A percentile compares a stretch with the other conserved stretches of the same genome.
These are phyloP conservation scores for Caenorhabditis sp. DNA, from an alignment of 2,888 invertebrate genomes.

Conservation along the genomic window DNA sequence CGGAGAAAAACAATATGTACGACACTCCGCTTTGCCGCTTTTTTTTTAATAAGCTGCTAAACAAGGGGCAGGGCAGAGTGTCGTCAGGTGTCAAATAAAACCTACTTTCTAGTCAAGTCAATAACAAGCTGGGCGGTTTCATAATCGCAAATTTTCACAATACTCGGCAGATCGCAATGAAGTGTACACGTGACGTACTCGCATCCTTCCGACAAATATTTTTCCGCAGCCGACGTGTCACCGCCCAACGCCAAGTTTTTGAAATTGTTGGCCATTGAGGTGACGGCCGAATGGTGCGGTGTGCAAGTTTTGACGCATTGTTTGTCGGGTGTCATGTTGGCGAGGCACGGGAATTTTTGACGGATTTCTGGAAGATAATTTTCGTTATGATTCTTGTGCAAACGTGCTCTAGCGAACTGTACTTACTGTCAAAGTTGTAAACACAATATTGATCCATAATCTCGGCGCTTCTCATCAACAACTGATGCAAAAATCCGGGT, in stretches of 20 bases:
- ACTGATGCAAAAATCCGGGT: conserved; percentile 65
- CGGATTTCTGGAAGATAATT: conserved; percentile 60
- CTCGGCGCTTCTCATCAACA: conserved; percentile 61
- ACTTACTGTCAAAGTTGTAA: conserved; percentile 62
- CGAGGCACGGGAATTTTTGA: conserved; percentile 64
- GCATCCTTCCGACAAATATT: conserved; percentile 65
- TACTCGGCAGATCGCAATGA: conserved; percentile 66
- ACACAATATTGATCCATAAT: conserved; percentile 69
- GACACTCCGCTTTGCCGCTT: no score
- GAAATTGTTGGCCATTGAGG: conserved; percentile 51
- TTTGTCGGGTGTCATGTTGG: conserved; percentile 49
- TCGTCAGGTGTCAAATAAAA: no score
- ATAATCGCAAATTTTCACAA: conserved; percentile 63
- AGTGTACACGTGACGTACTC: conserved; percentile 68
- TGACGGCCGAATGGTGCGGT: conserved; percentile 63
- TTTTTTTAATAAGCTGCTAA: no score
- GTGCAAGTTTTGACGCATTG: conserved; percentile 66
- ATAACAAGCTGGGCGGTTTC: conserved; percentile 65
- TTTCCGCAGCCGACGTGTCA: conserved; percentile 63
- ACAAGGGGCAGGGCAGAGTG: no score
- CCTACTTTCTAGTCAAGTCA: conserved; percentile 36
- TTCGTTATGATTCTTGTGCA: no score
- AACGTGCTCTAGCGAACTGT: no score
- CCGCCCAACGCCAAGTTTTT: conserved; percentile 63
- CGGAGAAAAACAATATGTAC: no score